Conservation (phyloP, 2,888 invertebrate species). For the Amphipoea oculea region DNA sequence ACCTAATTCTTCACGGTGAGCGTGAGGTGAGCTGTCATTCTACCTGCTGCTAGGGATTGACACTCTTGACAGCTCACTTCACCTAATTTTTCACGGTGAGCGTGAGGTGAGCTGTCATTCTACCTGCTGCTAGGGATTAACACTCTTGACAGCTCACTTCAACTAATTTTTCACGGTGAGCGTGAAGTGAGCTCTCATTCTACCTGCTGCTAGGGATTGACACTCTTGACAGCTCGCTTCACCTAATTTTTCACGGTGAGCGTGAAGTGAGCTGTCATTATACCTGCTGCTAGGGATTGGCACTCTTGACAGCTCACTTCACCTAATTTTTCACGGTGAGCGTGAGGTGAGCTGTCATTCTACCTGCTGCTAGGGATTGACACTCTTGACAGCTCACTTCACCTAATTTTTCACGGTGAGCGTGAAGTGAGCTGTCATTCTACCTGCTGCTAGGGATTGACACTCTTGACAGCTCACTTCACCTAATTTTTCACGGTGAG, state of each 20-base stretch:
- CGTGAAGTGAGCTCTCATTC: background rate
- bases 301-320: background rate
- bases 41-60: background rate
- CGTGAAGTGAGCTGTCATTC: background rate
- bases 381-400: background rate
- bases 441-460: background rate
- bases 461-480: background rate
- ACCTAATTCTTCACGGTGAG: background rate
- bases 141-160: background rate
- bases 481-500: background rate
- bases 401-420: background rate
- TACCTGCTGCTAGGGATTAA: background rate
- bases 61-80: background rate
- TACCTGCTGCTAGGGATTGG: background rate
- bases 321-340: background rate
- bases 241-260: background rate
- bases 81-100: background rate
- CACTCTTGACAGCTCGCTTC: background rate
- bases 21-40: background rate
- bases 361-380: background rate
- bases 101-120: background rate
- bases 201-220: background rate
- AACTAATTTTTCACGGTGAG: background rate
- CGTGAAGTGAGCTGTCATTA: background rate
- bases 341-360: background rate